Base-by-base conservation (phyloP, 2,888 invertebrate species). In the Podabrus alpinus region DNA sequence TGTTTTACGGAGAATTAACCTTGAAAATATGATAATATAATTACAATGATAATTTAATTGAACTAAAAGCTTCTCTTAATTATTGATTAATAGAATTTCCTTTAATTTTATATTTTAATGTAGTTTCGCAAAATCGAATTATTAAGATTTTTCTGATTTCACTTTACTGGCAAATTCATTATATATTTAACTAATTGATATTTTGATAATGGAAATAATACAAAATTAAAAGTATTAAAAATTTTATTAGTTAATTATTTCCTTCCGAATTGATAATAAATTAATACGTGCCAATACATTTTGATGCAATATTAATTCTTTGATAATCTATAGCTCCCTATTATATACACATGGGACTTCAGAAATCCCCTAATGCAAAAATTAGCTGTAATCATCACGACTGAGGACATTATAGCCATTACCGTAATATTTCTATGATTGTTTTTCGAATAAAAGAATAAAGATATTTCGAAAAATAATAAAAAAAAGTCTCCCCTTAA, bases 31-130 rank as follows among this genome's bases (percentile, higher is more conserved):
- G 64, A 62, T 70, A 62, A 70, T 70, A 15, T 9, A 29, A 70
- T 70, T 70, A 70, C 64, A 25, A 70, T 62, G 66, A 59, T 67
- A 72, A 69, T 67, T 75, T 75, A 75, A 75, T 75, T 75, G 69
- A 69, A 75, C 75, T 75, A 75, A 75, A 75, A 75, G 75, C 75
- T 69, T 72, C 64, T 72, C 64, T 16, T 70, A 62, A 66, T 59
- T 75, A 75, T 72, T 66, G 75, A 75, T 75, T 64, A 60, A 9
- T 16, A 15, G 9, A 62, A 16, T 19, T 19, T 19, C 62, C 62
- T 19, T 62, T 62, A 62, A 62, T 62, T 16, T 17, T 62, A 62
- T 62, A 16, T 62, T 17, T 3, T 13, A 29, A 29, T 62, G 11
- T 62, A 19, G 17, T 62, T 62, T 19, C 13, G 11, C 13, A 3